Base-by-base conservation (phyloP, 2,797 vertebrate genomes). In the Acanthornis magna region DNA sequence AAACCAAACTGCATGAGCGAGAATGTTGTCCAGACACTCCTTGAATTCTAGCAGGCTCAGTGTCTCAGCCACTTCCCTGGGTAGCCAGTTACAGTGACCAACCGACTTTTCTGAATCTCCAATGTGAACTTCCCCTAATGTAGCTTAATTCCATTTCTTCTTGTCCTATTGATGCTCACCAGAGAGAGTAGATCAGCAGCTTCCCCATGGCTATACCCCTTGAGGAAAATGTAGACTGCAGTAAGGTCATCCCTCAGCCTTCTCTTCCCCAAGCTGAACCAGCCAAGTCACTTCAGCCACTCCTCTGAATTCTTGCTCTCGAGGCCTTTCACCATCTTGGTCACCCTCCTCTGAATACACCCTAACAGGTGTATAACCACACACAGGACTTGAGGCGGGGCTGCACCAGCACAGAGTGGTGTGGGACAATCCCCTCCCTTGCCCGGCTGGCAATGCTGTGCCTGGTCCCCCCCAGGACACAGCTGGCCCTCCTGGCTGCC, bases 361-460 rank as follows among this genome's bases (percentile, higher is more conserved):
- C 42, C 12, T 11, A 13, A 38, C 40, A 42, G 38, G 38, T 38
- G 38, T 18, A 13, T 5, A 40, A 5, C 16, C 23, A 11, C 38
- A 42, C 22, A 25, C 8, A 26, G 27, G n/a, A 13, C 15, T 23
- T 3, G 5, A 30, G 12, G 23, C 6, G 27, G 10, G 16, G 22
- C 11, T 4, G 7, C 51, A 42, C 5, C 14, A 65, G 16, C n/a
- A 6, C 51, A 26, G 26, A 10, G 17, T 2, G 14, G 13, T 9
- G 26, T 29, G 16, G 51, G 30, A 36, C 47, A 48, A 12, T 36
- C n/a, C 19, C 8, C 40, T n/a, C 40, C 10, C 17, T 13, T 2
- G 8, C 7, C 13, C 0, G 1, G 14, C 30, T 36, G 5, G 11
- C 0, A 1, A 17, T 21, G 38, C 13, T 38, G 51, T 20, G 19